These are phyloP conservation scores for Botia almorhae DNA, from an alignment of 2,797 vertebrate species.

Conservation along the genomic window DNA sequence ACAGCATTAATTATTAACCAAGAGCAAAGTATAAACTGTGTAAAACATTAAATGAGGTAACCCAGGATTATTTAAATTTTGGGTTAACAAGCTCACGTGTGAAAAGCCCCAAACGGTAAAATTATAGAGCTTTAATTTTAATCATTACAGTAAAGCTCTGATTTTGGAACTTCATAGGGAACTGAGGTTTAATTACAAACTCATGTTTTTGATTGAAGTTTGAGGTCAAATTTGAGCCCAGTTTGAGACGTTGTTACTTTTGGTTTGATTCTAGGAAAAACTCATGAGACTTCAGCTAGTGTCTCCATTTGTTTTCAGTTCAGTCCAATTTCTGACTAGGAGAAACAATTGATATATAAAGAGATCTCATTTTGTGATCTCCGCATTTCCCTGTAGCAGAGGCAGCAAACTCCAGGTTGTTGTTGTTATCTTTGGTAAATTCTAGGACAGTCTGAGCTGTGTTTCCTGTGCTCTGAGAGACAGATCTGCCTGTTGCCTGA, in stretches of 20 bases:
- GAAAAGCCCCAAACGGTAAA: too few species aligned
- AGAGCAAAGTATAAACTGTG: background rate
- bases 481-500: slow-evolving; percentile 38
- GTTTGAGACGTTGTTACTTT: too few species aligned
- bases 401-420: background rate
- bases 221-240: too few species aligned
- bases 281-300: too few species aligned
- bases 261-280: too few species aligned
- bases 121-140: too few species aligned
- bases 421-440: background rate
- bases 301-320: background rate
- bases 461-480: background rate
- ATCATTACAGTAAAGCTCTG: too few species aligned
- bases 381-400: background rate
- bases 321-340: background rate
- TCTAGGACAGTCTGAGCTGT: background rate
- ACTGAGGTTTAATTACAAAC: too few species aligned
- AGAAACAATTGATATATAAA: background rate
- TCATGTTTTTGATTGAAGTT: too few species aligned
- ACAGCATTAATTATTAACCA: background rate
- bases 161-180: too few species aligned
- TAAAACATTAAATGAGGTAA: background rate
- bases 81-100: too few species aligned
- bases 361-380: background rate
- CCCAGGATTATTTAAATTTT: too few species aligned